These are phyloP conservation scores for Cartodere bifasciata DNA, from an alignment of 2,888 invertebrate species.

Conservation along the genomic window DNA sequence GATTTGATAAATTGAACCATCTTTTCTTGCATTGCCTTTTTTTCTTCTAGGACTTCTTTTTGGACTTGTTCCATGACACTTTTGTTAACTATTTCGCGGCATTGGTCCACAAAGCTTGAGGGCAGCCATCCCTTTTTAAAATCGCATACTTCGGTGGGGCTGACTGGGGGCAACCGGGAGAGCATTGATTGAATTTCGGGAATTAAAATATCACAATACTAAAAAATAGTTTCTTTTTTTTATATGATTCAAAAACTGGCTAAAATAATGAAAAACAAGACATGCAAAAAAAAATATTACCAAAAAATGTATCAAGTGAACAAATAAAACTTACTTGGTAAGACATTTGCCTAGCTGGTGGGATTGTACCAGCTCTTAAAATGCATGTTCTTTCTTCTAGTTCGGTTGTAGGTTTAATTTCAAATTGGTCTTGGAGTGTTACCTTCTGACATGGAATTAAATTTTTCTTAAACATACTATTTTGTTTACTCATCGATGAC, in stretches of 20 bases:
- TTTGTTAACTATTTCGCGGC: slow-evolving; percentile 59
- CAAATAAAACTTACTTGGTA: slow-evolving; percentile 52
- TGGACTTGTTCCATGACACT: slow-evolving; percentile 26
- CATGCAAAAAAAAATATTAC: not conserved
- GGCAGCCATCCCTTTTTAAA: slow-evolving; percentile 71
- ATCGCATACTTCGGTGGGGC: slow-evolving; percentile 50
- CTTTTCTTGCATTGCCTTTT: slow-evolving; percentile 7
- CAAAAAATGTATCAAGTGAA: slow-evolving; percentile 3
- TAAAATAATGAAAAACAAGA: slow-evolving; percentile 1
- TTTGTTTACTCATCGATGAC: no score
- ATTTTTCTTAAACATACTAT: no score
- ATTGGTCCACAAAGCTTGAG: slow-evolving; percentile 51
- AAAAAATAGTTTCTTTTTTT: slow-evolving; percentile 14
- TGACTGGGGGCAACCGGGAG: slow-evolving; percentile 48
- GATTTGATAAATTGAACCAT: no score
- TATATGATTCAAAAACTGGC: not conserved
- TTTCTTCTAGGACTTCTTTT: slow-evolving; percentile 20
- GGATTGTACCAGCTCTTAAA: slow-evolving; percentile 59
- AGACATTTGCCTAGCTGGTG: slow-evolving; percentile 77
- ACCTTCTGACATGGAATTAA: no score
- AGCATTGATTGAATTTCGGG: slow-evolving; percentile 70
- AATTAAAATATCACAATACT: slow-evolving; percentile 70
- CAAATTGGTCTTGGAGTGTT: no score
- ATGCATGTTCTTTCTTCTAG: slow-evolving; percentile 42
- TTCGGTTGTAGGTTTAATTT: no score